These are phyloP conservation scores for Drosophila biarmipes DNA, from an alignment of 1,140 invertebrate species.

Conservation along the genomic window DNA sequence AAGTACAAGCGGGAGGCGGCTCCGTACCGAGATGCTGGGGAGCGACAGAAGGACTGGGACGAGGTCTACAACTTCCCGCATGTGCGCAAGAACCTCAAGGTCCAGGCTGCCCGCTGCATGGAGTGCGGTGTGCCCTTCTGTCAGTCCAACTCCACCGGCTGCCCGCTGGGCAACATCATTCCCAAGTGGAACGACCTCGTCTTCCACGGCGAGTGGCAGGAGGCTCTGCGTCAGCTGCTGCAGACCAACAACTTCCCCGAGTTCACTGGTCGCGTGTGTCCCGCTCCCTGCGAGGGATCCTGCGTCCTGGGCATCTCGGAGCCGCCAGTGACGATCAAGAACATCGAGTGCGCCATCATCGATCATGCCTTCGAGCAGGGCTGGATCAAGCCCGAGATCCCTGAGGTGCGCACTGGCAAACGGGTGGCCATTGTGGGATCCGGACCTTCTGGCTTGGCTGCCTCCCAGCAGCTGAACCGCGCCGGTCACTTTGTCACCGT, in stretches of 20 bases:
- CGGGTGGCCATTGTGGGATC: constrained; percentile 97
- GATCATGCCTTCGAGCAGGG: constrained; percentile 99
- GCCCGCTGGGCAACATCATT: constrained; percentile 99
- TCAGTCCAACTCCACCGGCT: constrained; percentile 96
- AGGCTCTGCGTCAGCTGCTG: constrained; percentile 97
- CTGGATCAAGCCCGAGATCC: constrained; percentile 93
- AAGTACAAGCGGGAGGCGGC: constrained; percentile 96
- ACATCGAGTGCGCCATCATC: constrained; percentile 99
- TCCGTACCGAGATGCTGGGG: constrained; percentile 93
- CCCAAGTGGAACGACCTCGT: constrained; percentile 99
- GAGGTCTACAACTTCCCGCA: constrained; percentile 96
- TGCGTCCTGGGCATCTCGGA: constrained; percentile 98
- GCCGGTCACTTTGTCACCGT: constrained; percentile 96
- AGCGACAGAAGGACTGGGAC: constrained; percentile 96
- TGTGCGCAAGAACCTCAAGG: constrained; percentile 94
- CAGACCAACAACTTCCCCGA: constrained; percentile 99
- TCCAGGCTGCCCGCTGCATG: constrained; percentile 99
- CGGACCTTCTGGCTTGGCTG: constrained; percentile 97
- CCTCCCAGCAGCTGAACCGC: constrained; percentile 97
- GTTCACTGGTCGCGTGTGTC: constrained; percentile 99
- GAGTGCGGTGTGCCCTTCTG: constrained; percentile 99
- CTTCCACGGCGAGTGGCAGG: constrained; percentile 97
- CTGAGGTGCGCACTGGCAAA: constrained; percentile 90
- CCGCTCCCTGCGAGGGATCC: constrained; percentile 99
- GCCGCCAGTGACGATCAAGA: constrained; percentile 99